A percentile compares a stretch with the other conserved stretches of the same genome.
phyloP scores from a whole-genome alignment of 2,113 vertebrate genomes.

The Camelus bactrianus region DNA sequence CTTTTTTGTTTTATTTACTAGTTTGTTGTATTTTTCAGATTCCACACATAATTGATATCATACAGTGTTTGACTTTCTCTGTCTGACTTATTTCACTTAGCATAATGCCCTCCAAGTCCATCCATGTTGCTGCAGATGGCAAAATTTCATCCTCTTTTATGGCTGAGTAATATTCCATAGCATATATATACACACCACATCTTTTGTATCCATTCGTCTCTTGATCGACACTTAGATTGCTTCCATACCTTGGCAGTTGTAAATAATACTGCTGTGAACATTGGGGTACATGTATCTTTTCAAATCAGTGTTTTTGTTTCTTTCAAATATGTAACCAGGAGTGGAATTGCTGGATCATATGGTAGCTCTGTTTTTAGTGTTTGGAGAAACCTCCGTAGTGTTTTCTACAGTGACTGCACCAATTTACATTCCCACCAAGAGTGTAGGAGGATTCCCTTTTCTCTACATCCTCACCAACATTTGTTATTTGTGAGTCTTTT shows the following conservation, averaged over 20 bases:
- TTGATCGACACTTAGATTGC: neutral
- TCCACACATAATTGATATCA: neutral
- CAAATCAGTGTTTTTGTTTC: neutral
- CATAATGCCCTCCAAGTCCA: neutral
- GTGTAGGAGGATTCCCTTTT: neutral
- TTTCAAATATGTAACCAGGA: neutral
- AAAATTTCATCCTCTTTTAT: neutral
- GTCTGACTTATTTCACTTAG: neutral
- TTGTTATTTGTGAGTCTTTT: neutral
- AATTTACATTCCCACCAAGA: neutral
- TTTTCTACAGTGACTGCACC: neutral
- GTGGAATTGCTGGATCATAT: neutral
- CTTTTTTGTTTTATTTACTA: neutral
- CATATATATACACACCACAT: neutral
- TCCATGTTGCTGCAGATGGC: neutral
- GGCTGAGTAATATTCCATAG: neutral
- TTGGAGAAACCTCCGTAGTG: neutral
- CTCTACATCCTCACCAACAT: neutral
- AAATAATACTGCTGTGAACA: neutral
- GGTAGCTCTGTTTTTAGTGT: neutral
- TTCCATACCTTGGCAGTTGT: neutral
- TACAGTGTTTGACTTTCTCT: neutral
- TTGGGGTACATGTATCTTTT: neutral
- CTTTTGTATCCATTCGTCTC: neutral
- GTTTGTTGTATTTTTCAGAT: neutral